phyloP scores from a whole-genome alignment of 1,140 invertebrate genomes.

The Colletes gigas region DNA sequence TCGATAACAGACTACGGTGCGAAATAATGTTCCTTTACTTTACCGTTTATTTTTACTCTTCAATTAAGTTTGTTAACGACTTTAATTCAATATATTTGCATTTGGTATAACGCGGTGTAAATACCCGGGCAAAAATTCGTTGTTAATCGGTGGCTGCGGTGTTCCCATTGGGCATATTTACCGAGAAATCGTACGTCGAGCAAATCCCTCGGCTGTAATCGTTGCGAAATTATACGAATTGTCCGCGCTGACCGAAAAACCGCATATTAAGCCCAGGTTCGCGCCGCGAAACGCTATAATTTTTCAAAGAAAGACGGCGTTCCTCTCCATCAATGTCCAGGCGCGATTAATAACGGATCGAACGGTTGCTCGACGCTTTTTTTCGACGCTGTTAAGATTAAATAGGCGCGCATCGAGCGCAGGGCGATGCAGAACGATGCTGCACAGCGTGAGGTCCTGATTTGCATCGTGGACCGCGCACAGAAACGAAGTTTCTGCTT shows the following conservation, averaged over 20 bases:
- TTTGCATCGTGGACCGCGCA: no score
- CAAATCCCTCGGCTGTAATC: conserved; percentile 21
- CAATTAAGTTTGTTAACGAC: conserved; percentile 17
- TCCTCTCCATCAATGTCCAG: no score
- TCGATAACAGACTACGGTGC: background rate
- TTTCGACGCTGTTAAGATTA: no score
- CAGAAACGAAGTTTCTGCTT: no score
- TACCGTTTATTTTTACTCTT: background rate
- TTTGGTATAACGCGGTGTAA: background rate
- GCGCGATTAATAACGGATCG: background rate
- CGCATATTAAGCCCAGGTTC: conserved; percentile 7
- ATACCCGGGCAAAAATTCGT: conserved; percentile 24
- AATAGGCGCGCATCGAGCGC: no score
- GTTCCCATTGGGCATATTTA: conserved; percentile 1
- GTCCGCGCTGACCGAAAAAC: background rate
- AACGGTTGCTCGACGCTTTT: background rate
- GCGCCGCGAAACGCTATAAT: background rate
- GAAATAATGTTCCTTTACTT: background rate
- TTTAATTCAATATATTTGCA: conserved; percentile 32
- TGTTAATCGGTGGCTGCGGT: conserved; percentile 37
- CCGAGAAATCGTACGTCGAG: conserved; percentile 14
- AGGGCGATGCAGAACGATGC: no score
- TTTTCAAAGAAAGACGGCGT: background rate
- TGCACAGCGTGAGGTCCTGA: no score
- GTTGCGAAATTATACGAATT: conserved; percentile 25